Evolutionary conservation across 2,797 vertebrate genomes (phyloP), one percentile per base, ranked within the genome.

Genomic region (Botia almorhae): DNA sequence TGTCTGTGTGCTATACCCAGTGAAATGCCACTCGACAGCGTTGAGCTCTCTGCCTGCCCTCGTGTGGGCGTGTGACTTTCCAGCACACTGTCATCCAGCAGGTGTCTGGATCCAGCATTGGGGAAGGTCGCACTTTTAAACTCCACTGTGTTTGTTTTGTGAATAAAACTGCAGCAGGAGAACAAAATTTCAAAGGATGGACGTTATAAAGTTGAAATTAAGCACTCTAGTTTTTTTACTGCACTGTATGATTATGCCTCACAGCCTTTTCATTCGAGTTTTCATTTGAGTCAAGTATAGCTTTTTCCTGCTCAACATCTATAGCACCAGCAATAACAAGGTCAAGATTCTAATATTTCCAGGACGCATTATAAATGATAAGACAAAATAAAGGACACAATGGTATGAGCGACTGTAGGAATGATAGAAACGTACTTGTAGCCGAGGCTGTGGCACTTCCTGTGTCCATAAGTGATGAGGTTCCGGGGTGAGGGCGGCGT

Each of bases 51-150:
- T 0, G 97, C 96, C 48, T 98, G 97, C 13, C 96, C 96, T 53
- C 97, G 92, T 4, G 95, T 94, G 0, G 97, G 96, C 10, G 96
- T 96, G 48, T 98, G 95, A 78, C 96, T 96, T 90, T 99, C 98
- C 95, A 99, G 95, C 82, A 99, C 97, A 0, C 98, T 99, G 85
- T 99, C 98, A 6, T 99, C 98, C 89, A 99, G 86, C 43, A 99
- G 94, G 80, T 99, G 98, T 68, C 98, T 93, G 17, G 98, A 97
- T 7, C 97, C 96, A 0, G 97, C 97, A 2, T 99, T 99, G 72
- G 98, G 98, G 89, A 99, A 99, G 0, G 98, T 99, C 0, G 97
- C 97, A 0, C 98, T 99, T 89, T 99, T 99, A 83, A 99, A 98
- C 77, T 99, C 98, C 1, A 94, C 93, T 0, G 97, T 97, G 86